Evolutionary conservation across 2,797 vertebrate species (phyloP).

Genomic region (Gadopsis marmoratus): DNA sequence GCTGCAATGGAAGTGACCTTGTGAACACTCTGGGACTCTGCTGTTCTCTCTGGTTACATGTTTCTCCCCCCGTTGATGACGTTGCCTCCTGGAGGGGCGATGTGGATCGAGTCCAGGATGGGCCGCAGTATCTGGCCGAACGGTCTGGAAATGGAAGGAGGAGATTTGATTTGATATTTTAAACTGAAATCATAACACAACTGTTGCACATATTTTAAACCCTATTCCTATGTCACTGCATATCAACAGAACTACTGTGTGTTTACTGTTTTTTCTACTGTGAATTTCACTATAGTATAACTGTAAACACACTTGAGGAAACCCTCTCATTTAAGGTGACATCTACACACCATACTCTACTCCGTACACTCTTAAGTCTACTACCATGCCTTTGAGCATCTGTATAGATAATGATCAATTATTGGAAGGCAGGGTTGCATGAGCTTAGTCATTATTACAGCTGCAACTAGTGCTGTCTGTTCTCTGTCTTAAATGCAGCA

Average conservation of each 20-base stretch:
- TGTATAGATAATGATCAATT: neutral
- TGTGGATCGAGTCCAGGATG: slow-evolving; percentile 94
- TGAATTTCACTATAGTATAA: neutral
- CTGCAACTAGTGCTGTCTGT: neutral
- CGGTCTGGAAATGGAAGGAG: slow-evolving; percentile 84
- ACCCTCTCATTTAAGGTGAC: neutral
- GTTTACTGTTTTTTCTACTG: neutral
- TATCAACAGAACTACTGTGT: neutral
- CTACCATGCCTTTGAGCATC: neutral
- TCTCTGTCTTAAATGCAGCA: neutral
- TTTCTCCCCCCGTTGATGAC: slow-evolving; percentile 92
- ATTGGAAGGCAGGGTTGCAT: neutral
- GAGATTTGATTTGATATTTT: slow-evolving; percentile 1
- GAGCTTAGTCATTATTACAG: neutral
- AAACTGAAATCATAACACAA: neutral
- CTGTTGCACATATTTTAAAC: neutral
- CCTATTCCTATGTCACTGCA: neutral
- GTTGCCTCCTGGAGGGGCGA: slow-evolving; percentile 93
- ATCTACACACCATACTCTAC: neutral
- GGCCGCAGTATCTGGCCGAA: slow-evolving; percentile 96
- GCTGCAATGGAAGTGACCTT: slow-evolving; percentile 67
- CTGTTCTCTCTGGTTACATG: slow-evolving; percentile 83
- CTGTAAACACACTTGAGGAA: neutral
- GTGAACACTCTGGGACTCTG: slow-evolving; percentile 29
- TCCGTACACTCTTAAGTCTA: neutral